A percentile compares a stretch with the other conserved stretches of the same genome.
Evolutionary conservation across 2,113 vertebrate species (phyloP).

Genomic region (Strix uralensis): DNA sequence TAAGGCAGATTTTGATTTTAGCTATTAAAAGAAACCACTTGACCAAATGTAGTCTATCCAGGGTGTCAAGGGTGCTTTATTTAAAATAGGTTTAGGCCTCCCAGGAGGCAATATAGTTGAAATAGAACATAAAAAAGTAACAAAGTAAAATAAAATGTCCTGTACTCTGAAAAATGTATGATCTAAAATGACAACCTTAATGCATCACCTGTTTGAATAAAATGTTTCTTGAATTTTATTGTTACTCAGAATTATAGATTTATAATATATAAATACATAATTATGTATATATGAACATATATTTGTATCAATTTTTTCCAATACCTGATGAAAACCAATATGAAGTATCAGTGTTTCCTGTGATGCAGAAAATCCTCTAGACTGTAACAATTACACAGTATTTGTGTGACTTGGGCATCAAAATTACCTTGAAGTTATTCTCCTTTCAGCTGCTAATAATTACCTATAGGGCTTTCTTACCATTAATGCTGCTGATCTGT

Average conservation of each 20-base stretch:
- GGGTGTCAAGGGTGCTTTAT: neutral
- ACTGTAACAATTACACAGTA: neutral
- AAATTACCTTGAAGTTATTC: constrained; percentile 24
- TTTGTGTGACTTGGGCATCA: constrained; percentile 2
- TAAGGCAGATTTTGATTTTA: neutral
- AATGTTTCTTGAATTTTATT: neutral
- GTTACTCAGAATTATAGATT: neutral
- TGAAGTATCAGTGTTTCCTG: neutral
- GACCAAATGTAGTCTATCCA: neutral
- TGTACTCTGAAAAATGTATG: neutral
- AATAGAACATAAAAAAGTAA: neutral
- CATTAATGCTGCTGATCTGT: neutral
- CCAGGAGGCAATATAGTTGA: neutral
- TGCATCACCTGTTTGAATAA: neutral
- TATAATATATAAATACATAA: neutral
- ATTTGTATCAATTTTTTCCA: neutral
- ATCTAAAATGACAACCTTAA: neutral
- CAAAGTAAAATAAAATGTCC: neutral
- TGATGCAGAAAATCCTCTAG: constrained; percentile 32
- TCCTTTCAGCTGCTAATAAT: neutral
- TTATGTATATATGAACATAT: neutral
- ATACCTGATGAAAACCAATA: neutral
- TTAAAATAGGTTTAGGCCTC: neutral
- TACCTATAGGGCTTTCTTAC: neutral
- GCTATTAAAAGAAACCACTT: neutral